A percentile compares a stretch with the other conserved stretches of the same genome.
Evolutionary conservation across 2,888 invertebrate species (phyloP).

Genomic region (Rhogogaster chlorosoma): DNA sequence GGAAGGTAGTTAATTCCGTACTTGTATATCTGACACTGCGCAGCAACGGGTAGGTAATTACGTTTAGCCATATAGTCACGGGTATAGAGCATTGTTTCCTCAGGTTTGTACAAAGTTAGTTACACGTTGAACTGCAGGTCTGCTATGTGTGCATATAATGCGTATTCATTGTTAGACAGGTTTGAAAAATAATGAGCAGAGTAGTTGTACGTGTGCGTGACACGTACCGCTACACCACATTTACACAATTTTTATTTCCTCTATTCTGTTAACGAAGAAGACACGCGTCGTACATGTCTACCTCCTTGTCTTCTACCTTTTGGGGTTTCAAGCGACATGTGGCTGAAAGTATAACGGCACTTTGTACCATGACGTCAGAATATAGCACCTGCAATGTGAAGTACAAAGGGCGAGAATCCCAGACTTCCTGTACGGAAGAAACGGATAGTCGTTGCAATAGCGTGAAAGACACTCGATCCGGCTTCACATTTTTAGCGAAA

Average conservation of each 20-base stretch:
- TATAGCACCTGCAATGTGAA: constrained; percentile 22
- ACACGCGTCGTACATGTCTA: neutral
- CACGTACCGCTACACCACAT: neutral
- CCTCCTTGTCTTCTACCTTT: constrained; percentile 11
- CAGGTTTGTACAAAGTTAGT: neutral
- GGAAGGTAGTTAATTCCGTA: neutral
- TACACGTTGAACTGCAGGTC: neutral
- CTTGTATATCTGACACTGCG: neutral
- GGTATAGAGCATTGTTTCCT: neutral
- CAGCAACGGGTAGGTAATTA: neutral
- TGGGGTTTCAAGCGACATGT: constrained; percentile 42
- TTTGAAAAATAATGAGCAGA: neutral
- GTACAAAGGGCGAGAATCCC: constrained; percentile 36
- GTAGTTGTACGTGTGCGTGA: neutral
- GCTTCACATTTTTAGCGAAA: neutral
- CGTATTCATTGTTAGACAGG: neutral
- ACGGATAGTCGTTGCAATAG: constrained; percentile 8
- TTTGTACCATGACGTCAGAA: constrained; percentile 19
- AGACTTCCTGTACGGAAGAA: constrained; percentile 40
- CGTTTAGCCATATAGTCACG: neutral
- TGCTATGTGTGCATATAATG: neutral
- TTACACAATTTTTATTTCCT: neutral
- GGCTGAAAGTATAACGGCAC: constrained; percentile 39
- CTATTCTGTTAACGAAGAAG: neutral
- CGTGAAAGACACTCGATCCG: neutral